Evolutionary conservation across 2,888 invertebrate species (phyloP), one percentile per base, ranked within the genome.

Genomic region (Ellobium chinense): DNA sequence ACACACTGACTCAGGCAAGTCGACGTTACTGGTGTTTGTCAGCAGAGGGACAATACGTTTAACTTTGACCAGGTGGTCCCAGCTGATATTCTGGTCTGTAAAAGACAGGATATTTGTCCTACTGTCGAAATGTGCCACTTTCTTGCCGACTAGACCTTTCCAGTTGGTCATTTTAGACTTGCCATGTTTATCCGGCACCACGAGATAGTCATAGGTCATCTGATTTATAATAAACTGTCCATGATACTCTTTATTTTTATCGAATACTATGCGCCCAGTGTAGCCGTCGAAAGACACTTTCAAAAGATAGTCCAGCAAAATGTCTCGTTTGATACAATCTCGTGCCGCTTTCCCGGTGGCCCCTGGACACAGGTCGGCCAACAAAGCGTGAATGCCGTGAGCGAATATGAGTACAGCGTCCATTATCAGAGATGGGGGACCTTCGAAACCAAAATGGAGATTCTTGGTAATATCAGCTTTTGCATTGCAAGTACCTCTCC

Each of bases 1-100:
- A 81, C 89, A 88, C 12, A 80, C 78, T 5, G 85, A 85, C 39
- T 31, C 69, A 14, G 85, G 83, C 5, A 68, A 4, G 0, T 27
- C 69, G 5, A 24, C 1, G n/a, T 29, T 29, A 3, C 18, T 27
- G 12, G 27, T 21, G 1, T 18, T 21, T 2, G 18, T 29, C 7
- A 27, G 1, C 9, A 46, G 31, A 9, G 62, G 75, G 12, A 75
- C 63, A 46, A 31, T 63, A n/a, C 75, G 9, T 14, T 27, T 34
- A 31, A 39, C 0, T 7, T n/a, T 2, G 2, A n/a, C 0, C 56
- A 76, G 36, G 18, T 76, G 76, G 24, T 68, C 36, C 76, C 76
- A 76, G 5, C 39, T 56, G 27, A 76, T 56, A 1, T 31, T 56
- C 1, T 65, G 3, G 1, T 31, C 56, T 7, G 66, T 66, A 29